These are phyloP conservation scores for Clarias magur DNA, from an alignment of 2,113 vertebrate genomes.

Conservation along the genomic window DNA sequence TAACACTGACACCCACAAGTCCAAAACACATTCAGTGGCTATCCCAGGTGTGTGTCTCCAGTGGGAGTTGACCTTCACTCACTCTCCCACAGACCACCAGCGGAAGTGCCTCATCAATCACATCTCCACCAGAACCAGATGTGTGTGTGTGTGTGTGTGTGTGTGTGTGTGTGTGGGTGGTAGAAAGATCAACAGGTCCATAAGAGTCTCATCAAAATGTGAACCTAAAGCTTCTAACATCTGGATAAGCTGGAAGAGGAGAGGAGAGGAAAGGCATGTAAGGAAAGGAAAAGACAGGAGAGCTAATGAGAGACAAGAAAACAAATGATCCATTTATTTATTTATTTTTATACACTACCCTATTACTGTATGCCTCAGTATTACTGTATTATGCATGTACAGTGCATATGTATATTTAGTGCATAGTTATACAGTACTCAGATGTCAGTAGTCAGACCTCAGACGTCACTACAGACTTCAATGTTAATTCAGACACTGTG, in stretches of 20 bases:
- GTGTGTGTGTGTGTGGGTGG: constrained; percentile 27
- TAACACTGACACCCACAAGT: neutral
- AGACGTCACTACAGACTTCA: neutral
- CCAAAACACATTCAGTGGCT: neutral
- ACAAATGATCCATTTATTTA: neutral
- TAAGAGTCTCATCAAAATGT: constrained; percentile 46
- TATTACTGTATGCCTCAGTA: too few species aligned
- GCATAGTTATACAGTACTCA: neutral
- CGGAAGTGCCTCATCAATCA: constrained; percentile 54
- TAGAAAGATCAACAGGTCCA: constrained; percentile 50
- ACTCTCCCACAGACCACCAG: constrained; percentile 49
- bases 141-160: constrained; percentile 29
- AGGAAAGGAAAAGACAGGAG: neutral
- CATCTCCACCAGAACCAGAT: constrained; percentile 52
- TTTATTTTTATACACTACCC: neutral
- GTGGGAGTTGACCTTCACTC: constrained; percentile 32
- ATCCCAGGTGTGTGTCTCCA: constrained; percentile 35
- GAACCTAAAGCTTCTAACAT: constrained; percentile 48
- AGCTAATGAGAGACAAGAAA: neutral
- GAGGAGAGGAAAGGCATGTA: neutral
- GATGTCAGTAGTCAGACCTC: neutral
- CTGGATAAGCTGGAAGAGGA: constrained; percentile 33
- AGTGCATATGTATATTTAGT: neutral
- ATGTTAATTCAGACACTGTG: neutral
- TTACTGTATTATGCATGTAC: neutral